These are phyloP conservation scores for Automeris io DNA, from an alignment of 2,888 invertebrate species.

Conservation along the genomic window DNA sequence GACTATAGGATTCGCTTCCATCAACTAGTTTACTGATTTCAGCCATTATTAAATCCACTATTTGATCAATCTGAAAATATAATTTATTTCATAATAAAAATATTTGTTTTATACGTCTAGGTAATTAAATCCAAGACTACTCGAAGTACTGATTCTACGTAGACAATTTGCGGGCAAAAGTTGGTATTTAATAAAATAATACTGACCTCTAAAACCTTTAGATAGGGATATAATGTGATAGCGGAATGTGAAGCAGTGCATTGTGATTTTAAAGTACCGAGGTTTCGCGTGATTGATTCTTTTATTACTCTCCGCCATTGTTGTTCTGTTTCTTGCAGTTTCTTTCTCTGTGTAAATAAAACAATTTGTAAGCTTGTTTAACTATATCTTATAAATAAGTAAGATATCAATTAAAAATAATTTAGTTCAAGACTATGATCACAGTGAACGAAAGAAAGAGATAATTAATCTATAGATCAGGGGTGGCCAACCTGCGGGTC, in stretches of 20 bases:
- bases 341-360: conserved; percentile 69
- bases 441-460: too few species aligned
- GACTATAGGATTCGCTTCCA: conserved; percentile 89
- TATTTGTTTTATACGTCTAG: too few species aligned
- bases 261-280: conserved; percentile 80
- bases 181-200: neutral
- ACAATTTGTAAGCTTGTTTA: neutral
- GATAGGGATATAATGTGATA: conserved; percentile 83
- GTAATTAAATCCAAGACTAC: too few species aligned
- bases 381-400: too few species aligned
- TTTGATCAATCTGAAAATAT: conserved; percentile 56
- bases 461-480: too few species aligned
- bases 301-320: conserved; percentile 81
- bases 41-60: conserved; percentile 80
- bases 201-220: conserved; percentile 76
- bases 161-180: too few species aligned
- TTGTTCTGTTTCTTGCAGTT: conserved; percentile 78
- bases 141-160: too few species aligned
- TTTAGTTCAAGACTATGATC: too few species aligned
- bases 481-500: too few species aligned
- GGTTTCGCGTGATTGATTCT: conserved; percentile 82
- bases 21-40: conserved; percentile 84
- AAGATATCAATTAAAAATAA: too few species aligned
- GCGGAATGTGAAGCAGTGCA: conserved; percentile 72
- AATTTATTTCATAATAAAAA: neutral